phyloP scores from a whole-genome alignment of 2,888 invertebrate genomes.

The Atrina japonica region DNA sequence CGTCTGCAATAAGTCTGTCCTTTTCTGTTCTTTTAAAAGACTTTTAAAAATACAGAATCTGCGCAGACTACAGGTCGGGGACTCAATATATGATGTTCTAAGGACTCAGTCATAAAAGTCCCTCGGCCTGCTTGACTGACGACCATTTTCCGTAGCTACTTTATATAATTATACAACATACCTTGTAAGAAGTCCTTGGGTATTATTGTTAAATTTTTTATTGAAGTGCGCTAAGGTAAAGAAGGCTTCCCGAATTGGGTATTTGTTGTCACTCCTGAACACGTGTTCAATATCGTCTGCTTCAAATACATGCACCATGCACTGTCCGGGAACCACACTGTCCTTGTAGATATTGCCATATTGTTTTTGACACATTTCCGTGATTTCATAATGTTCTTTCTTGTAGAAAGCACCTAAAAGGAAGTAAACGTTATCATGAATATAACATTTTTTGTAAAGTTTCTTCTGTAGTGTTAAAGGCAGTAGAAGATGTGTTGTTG shows the following conservation, averaged over 20 bases:
- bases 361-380: slow-evolving; percentile 27
- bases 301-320: slow-evolving; percentile 77
- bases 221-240: slow-evolving; percentile 52
- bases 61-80: too few relatives aligned
- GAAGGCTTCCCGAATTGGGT: slow-evolving; percentile 57
- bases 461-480: too few relatives aligned
- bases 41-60: too few relatives aligned
- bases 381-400: slow-evolving; percentile 33
- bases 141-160: too few relatives aligned
- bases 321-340: slow-evolving; percentile 74
- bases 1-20: too few relatives aligned
- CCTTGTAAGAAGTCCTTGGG: slow-evolving; percentile 57
- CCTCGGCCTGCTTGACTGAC: too few relatives aligned
- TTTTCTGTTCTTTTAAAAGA: too few relatives aligned
- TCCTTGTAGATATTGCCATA: slow-evolving; percentile 66
- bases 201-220: slow-evolving; percentile 42
- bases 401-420: slow-evolving; percentile 48
- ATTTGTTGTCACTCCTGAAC: slow-evolving; percentile 60
- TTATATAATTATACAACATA: neutral
- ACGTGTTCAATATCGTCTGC: slow-evolving; percentile 61
- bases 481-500: too few relatives aligned
- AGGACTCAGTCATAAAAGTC: too few relatives aligned
- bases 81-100: too few relatives aligned
- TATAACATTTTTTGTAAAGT: too few relatives aligned
- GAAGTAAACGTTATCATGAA: too few relatives aligned